A percentile compares a stretch with the other conserved stretches of the same genome.
These are phyloP conservation scores for Tetranychus truncatus DNA, from an alignment of 2,888 invertebrate species.

Conservation along the genomic window DNA sequence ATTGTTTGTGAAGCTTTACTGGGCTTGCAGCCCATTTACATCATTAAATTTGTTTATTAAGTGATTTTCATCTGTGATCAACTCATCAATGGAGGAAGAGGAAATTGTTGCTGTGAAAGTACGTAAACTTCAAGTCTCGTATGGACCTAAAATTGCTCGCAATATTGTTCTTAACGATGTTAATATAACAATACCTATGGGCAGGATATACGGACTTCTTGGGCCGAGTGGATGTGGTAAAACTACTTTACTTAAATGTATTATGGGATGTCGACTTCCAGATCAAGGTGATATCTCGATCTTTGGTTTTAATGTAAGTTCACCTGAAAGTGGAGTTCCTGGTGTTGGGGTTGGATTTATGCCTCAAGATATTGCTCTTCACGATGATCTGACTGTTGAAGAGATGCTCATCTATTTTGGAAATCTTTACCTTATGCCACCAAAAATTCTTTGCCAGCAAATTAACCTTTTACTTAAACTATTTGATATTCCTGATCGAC, in stretches of 20 bases:
- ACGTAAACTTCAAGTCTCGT: neutral
- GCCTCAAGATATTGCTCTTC: conserved; percentile 22
- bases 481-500: conserved; percentile 13
- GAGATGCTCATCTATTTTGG: conserved; percentile 20
- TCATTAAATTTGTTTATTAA: neutral
- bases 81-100: neutral
- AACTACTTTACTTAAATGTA: conserved; percentile 6
- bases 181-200: neutral
- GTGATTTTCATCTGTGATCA: neutral
- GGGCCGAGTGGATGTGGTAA: conserved; percentile 12
- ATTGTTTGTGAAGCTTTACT: neutral
- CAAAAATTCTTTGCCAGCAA: neutral
- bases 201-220: neutral
- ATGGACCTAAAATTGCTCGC: neutral
- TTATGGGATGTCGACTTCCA: conserved; percentile 4
- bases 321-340: conserved; percentile 13
- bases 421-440: conserved; percentile 13
- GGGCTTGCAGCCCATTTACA: neutral
- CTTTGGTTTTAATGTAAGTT: neutral
- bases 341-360: conserved; percentile 22
- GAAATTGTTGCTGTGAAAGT: conserved; percentile 1
- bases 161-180: neutral
- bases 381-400: conserved; percentile 17
- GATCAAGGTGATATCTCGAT: neutral
- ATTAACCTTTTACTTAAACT: conserved; percentile 12